Evolutionary conservation across 2,113 vertebrate species (phyloP), one percentile per base, ranked within the genome.

Genomic region (Variabilichromis moorii): DNA sequence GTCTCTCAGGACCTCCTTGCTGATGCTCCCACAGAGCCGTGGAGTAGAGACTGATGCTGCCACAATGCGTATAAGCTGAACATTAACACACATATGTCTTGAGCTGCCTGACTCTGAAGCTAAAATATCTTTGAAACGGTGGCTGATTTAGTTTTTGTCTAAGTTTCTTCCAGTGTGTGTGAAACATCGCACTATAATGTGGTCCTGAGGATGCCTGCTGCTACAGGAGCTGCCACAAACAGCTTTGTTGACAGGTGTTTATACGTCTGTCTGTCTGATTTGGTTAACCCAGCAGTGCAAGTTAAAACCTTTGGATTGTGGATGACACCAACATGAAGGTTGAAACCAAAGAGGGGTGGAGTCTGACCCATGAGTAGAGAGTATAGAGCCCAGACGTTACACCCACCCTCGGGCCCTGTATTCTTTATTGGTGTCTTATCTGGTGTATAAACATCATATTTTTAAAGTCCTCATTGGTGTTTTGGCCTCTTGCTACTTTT

Each of bases 401-500:
- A 19, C 42, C 42, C 16, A 31, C 10, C 1, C 10, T 78, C 1
- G 1, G 42, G 24, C 71, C 24, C 16, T 51, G 40, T 51, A 51
- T 78, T 31, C 10, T 78, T 76, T 19, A 76, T 26, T 73, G 26
- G 24, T 19, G 9, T 76, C 24, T 50, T 19, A 50, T 19, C 24
- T 50, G 71, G 24, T 50, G 42, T 17, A n/a, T 50, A 78, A 50
- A 78, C 71, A 78, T 78, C 42, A 78, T 78, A 50, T 78, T 78
- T 76, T 76, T 50, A 8, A 28, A 78, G 10, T 28, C 45, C 26
- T 50, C 26, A 28, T 28, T 78, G 42, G n/a, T 12, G 42, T 78
- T 50, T 31, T 51, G 45, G 73, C 42, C 42, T 76, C 16, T 76
- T 3, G 26, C 19, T 31, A 9, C 19, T 16, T 82, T 50, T 33